Evolutionary conservation across 2,797 vertebrate species (phyloP), one percentile per base, ranked within the genome.

Genomic region (Pseudopleuronectes americanus): DNA sequence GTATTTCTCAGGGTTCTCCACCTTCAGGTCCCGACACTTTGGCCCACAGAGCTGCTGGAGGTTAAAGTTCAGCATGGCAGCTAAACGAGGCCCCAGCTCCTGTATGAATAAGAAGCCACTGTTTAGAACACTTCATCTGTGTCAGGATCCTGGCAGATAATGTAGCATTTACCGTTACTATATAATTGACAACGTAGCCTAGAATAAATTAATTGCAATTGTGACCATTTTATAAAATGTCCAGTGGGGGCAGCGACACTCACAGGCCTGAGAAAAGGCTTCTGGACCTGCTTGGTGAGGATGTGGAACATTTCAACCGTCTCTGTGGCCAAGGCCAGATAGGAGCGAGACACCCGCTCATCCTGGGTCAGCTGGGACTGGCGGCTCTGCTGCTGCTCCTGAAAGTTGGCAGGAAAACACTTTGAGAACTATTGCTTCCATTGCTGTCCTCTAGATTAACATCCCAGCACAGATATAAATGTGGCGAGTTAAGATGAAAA

Each of bases 251-350:
- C 59, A 64, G 60, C 0, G n/a, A 53, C 58, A 96, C 98, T 99
- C 90, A 99, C 98, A 24, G 98, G 98, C 88, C 98, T 94, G 88
- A 99, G 96, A 92, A 99, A 99, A 73, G 98, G 98, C 92, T 99
- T 99, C 94, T 99, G 98, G 86, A 99, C 98, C 91, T 99, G 97
- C 92, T 99, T 99, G 80, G 98, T 99, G 78, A 99, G 96, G 85
- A 99, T 98, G 89, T 99, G 98, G 89, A 99, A 99, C 98, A 99
- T 99, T 87, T 99, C 98, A 64, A 99, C 98, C 0, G 98, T 99
- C 89, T 99, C 98, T 0, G 98, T 98, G 23, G 97, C 98, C 91
- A 99, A 88, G 61, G 98, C 98, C 14, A 99, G 94, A 76, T 99
- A 99, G 0, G 98, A 99, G 38, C 98, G 97, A 16, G 98, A 99